Conservation (phyloP, 2,113 vertebrate genomes). For the Pitta sordida region DNA sequence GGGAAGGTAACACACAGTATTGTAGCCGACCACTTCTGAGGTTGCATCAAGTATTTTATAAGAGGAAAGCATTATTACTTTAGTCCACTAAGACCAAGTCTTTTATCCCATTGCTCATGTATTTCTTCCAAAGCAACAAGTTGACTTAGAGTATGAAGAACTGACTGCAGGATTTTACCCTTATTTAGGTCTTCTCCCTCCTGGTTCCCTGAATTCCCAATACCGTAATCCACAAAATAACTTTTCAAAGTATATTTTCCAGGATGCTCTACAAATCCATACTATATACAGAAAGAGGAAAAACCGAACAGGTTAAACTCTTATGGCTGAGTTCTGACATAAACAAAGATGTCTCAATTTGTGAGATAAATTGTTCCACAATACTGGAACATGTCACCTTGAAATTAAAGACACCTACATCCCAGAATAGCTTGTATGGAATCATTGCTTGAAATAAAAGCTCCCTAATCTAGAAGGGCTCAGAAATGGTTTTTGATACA, state of each 20-base stretch:
- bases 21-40: background rate
- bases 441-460: background rate
- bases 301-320: background rate
- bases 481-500: background rate
- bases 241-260: background rate
- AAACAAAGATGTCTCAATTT: background rate
- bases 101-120: background rate
- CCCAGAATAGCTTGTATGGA: background rate
- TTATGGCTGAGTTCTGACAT: background rate
- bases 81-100: background rate
- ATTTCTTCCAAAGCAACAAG: background rate
- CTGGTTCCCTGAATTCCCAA: background rate
- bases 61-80: background rate
- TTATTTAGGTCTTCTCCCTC: background rate
- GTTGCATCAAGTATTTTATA: background rate
- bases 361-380: background rate
- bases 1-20: background rate
- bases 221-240: background rate
- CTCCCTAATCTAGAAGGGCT: background rate
- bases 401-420: background rate
- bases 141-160: background rate
- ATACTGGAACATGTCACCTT: background rate
- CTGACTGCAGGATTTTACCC: background rate
- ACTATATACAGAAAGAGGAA: background rate
- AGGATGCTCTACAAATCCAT: background rate